Conservation (phyloP, 2,113 vertebrate species). For the Rhabdomys dilectus region DNA sequence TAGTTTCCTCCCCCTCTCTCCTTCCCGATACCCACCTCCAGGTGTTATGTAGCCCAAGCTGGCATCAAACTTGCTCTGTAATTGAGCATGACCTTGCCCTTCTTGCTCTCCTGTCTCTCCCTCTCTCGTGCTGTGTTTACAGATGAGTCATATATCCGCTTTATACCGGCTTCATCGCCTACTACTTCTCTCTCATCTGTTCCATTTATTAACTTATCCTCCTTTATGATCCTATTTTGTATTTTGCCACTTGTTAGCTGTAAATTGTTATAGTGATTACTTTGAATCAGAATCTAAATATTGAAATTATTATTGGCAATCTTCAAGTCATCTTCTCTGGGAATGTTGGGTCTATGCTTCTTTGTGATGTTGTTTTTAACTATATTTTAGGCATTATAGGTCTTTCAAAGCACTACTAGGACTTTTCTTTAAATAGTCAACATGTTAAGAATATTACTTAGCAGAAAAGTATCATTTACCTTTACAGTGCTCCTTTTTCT, state of each 20-base stretch:
- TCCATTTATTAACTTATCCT: not conserved
- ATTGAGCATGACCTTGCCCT: not conserved
- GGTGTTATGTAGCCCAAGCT: not conserved
- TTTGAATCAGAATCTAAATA: not conserved
- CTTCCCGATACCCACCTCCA: not conserved
- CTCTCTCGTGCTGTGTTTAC: not conserved
- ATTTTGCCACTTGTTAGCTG: not conserved
- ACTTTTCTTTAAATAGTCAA: not conserved
- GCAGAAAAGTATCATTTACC: not conserved
- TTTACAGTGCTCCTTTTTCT: not conserved
- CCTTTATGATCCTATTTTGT: not conserved
- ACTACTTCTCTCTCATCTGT: not conserved
- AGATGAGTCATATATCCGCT: not conserved
- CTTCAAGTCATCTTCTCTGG: not conserved
- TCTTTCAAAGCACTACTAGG: not conserved
- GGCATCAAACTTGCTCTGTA: not conserved
- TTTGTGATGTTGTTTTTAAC: not conserved
- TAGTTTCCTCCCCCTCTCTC: not conserved
- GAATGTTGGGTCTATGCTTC: rapidly evolving
- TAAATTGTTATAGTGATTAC: not conserved
- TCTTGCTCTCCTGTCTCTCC: not conserved
- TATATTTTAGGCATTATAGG: not conserved
- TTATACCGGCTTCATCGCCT: not conserved
- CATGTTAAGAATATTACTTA: not conserved
- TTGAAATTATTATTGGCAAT: too few relatives aligned